phyloP scores from a whole-genome alignment of 2,113 vertebrate species.

The Polypterus bichir region DNA sequence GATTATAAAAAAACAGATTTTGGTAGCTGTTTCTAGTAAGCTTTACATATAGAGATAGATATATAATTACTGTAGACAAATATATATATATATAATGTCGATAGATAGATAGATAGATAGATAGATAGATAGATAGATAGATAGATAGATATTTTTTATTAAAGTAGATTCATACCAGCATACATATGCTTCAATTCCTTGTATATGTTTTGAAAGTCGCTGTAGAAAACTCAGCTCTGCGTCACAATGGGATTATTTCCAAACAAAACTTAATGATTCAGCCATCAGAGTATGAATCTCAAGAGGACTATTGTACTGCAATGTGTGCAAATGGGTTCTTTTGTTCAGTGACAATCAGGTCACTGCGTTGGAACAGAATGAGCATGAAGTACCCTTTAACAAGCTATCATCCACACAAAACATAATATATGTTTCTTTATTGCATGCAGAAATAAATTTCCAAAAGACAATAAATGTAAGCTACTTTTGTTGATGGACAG shows the following conservation, averaged over 20 bases:
- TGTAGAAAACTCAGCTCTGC: slow-evolving; percentile 26
- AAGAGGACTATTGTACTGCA: slow-evolving; percentile 34
- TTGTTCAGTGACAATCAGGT: slow-evolving; percentile 43
- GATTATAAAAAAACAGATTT: too few relatives aligned
- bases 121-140: too few relatives aligned
- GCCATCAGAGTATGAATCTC: slow-evolving; percentile 35
- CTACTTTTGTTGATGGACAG: slow-evolving; percentile 30
- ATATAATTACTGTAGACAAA: too few relatives aligned
- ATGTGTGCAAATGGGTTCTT: slow-evolving; percentile 35
- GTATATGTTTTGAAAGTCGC: slow-evolving; percentile 29
- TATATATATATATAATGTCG: too few relatives aligned
- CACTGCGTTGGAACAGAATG: slow-evolving; percentile 48
- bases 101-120: too few relatives aligned
- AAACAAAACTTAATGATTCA: slow-evolving; percentile 37
- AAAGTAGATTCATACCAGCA: too few relatives aligned
- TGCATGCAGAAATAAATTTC: slow-evolving; percentile 35
- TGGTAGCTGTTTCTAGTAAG: too few relatives aligned
- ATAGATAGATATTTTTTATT: too few relatives aligned
- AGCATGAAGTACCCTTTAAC: slow-evolving; percentile 48
- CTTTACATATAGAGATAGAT: too few relatives aligned
- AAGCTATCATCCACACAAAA: slow-evolving; percentile 33
- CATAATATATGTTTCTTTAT: slow-evolving; percentile 34
- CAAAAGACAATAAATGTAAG: slow-evolving; percentile 33
- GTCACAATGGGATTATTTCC: slow-evolving; percentile 26
- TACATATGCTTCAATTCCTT: slow-evolving; percentile 20